Percentiles rank a stretch among this genome's conserved stretches.
Conservation (phyloP, 1,140 invertebrate genomes). For the Dolichoris vasculosae region DNA sequence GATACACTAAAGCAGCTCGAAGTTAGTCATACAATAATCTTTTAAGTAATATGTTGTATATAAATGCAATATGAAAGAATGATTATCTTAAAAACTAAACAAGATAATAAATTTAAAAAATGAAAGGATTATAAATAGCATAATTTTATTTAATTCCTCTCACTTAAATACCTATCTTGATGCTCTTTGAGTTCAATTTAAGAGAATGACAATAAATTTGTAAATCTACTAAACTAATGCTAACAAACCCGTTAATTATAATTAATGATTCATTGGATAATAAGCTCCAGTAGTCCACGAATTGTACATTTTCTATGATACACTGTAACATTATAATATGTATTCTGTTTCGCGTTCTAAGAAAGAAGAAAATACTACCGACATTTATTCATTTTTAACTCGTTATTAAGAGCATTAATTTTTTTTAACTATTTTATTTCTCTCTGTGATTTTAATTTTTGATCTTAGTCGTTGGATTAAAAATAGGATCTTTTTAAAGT, state of each 20-base stretch:
- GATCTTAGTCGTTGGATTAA: too few relatives aligned
- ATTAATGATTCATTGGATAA: slow-evolving; percentile 42
- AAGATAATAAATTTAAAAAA: slow-evolving; percentile 6
- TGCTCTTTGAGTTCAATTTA: slow-evolving; percentile 39
- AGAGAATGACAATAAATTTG: background rate
- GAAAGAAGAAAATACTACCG: background rate
- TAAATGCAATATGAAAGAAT: background rate
- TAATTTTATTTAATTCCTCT: too few relatives aligned
- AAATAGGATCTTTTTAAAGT: too few relatives aligned
- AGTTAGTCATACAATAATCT: too few relatives aligned
- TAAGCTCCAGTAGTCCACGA: slow-evolving; percentile 34
- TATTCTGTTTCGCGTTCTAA: background rate
- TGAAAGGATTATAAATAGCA: too few relatives aligned
- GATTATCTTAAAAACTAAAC: slow-evolving; percentile 13
- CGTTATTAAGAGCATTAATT: too few relatives aligned
- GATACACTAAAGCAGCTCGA: too few relatives aligned
- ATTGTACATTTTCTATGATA: slow-evolving; percentile 35
- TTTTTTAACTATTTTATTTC: too few relatives aligned
- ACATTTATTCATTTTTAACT: too few relatives aligned
- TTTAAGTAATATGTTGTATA: background rate
- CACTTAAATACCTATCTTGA: background rate
- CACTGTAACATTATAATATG: background rate
- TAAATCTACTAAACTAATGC: background rate
- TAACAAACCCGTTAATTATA: slow-evolving; percentile 33
- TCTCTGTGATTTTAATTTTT: too few relatives aligned